These are phyloP conservation scores for Agriopis marginaria DNA, from an alignment of 2,888 invertebrate genomes.

Conservation along the genomic window DNA sequence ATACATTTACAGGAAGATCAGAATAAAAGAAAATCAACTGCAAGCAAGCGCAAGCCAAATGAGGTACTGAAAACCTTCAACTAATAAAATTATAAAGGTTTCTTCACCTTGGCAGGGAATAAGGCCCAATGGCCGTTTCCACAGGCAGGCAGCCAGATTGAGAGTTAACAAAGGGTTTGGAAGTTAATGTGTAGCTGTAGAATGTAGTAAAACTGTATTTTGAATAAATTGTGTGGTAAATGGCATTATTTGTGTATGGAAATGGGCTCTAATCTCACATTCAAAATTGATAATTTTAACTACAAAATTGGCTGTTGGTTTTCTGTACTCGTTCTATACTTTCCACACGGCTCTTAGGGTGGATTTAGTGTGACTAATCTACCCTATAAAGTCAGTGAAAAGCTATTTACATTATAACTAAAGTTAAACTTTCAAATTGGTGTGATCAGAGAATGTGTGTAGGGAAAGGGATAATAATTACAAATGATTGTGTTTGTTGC, in stretches of 20 bases:
- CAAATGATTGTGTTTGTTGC: background rate
- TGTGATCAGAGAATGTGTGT: constrained; percentile 1
- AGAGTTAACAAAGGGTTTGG: constrained; percentile 18
- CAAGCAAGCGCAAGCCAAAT: constrained; percentile 84
- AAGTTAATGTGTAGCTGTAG: constrained; percentile 18
- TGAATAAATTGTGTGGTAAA: constrained; percentile 36
- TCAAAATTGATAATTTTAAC: background rate
- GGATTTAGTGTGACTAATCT: background rate
- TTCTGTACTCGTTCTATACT: constrained; percentile 68
- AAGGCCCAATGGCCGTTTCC: constrained; percentile 54
- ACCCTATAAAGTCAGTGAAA: background rate
- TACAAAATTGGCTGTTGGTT: constrained; percentile 78
- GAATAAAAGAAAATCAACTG: constrained; percentile 82
- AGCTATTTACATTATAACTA: background rate
- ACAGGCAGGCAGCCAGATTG: constrained; percentile 1
- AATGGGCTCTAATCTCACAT: background rate
- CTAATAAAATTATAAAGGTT: constrained; percentile 64
- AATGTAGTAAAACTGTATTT: constrained; percentile 14
- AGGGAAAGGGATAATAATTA: background rate
- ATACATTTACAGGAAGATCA: constrained; percentile 85
- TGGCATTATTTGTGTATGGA: constrained; percentile 4
- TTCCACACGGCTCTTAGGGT: background rate
- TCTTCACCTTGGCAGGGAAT: constrained; percentile 72
- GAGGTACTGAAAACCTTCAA: constrained; percentile 86
- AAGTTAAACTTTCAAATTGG: background rate